These are phyloP conservation scores for Brachypalpus laphriformis DNA, from an alignment of 2,888 invertebrate genomes.

Conservation along the genomic window DNA sequence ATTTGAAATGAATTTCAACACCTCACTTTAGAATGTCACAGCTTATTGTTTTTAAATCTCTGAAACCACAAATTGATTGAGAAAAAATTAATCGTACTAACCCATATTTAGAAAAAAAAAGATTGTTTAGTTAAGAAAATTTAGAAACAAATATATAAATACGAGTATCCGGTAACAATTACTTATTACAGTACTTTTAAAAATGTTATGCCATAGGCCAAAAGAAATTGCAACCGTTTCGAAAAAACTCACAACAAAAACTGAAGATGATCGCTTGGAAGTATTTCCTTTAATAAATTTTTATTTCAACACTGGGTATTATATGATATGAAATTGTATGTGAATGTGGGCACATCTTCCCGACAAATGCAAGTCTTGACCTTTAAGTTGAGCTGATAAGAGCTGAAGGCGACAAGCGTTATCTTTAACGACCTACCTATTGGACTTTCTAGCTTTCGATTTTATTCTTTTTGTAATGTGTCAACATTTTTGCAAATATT, in stretches of 20 bases:
- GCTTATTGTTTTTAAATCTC: background rate
- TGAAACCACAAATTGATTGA: background rate
- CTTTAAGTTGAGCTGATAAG: conserved; percentile 62
- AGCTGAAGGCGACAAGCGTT: conserved; percentile 37
- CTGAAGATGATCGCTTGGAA: conserved; percentile 35
- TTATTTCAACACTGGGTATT: background rate
- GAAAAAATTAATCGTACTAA: conserved; percentile 34
- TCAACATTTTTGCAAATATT: background rate
- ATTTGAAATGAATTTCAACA: background rate
- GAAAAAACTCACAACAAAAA: conserved; percentile 54
- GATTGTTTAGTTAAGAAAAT: background rate
- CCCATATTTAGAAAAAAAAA: conserved; percentile 13
- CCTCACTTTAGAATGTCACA: background rate
- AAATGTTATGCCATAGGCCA: background rate
- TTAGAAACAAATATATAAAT: background rate
- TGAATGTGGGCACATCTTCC: conserved; percentile 7
- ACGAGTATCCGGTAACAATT: background rate
- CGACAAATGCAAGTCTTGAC: conserved; percentile 55
- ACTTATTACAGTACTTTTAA: background rate
- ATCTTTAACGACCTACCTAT: conserved; percentile 36
- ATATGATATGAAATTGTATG: background rate
- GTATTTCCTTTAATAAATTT: conserved; percentile 40
- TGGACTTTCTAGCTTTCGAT: conserved; percentile 22
- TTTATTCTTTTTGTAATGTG: background rate
- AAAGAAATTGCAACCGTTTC: conserved; percentile 50